Evolutionary conservation across 2,797 vertebrate genomes (phyloP), one percentile per base, ranked within the genome.

Genomic region (Aulostomus chinensis): DNA sequence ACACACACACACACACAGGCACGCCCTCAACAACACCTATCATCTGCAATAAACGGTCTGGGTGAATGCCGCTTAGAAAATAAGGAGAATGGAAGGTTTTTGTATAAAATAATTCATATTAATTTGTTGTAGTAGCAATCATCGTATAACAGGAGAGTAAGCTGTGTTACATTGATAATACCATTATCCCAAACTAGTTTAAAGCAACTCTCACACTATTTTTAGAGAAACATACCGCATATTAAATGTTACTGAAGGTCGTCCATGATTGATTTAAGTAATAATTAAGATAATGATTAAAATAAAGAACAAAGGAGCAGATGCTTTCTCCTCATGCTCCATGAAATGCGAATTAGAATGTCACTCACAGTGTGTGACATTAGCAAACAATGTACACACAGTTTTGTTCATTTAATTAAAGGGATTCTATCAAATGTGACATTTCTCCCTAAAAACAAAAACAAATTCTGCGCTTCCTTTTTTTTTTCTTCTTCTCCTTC

Each of bases 391-490:
- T 42, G 50, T 30, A 39, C 51, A 41, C 68, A 70, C 61, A 59
- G 38, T 73, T 78, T 33, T 40, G 58, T 50, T 36, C 36, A 37
- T 60, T 67, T 85, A 80, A 86, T 84, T 77, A 71, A 58, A 76
- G 58, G 45, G 65, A 84, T 84, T 76, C 65, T 59, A 81, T 88
- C 58, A 76, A 76, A 80, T 77, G 73, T 88, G 81, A 86, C 81
- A 86, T 87, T 83, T 85, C 79, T 75, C 69, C 67, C 49, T 20
- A 8, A 2, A 18, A 6, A 25, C 17, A 11, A 55, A 17, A 41
- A 46, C 36, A 21, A 20, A 10, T 31, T 50, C 38, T 36, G 28
- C 20, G 20, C 20, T 6, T 47, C 63, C 37, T 47, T 20, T 53
- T n/a, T 20, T 14, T 3, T 13, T 38, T 62, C 65, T 46, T 49